A percentile compares a stretch with the other conserved stretches of the same genome.
These are phyloP conservation scores for Pelagia noctiluca DNA, from an alignment of 30 jellyfish, hydroid and myxozoan genomes.

Conservation along the genomic window DNA sequence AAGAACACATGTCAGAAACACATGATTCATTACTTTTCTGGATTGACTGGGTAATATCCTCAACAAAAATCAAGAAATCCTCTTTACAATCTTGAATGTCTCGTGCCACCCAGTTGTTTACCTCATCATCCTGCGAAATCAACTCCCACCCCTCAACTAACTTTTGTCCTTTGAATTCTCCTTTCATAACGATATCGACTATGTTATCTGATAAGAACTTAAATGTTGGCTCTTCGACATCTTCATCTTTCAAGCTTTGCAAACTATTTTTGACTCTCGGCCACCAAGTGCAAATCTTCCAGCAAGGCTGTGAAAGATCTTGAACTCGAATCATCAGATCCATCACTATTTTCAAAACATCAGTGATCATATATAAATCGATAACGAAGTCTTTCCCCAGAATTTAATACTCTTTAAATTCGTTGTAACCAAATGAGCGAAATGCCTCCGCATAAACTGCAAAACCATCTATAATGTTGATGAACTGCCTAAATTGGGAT, in stretches of 20 bases:
- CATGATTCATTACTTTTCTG: neutral
- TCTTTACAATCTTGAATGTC: neutral
- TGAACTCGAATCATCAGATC: neutral
- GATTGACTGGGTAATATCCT: neutral
- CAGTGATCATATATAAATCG: neutral
- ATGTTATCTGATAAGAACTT: neutral
- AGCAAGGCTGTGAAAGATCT: slow-evolving; percentile 1
- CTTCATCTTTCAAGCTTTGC: neutral
- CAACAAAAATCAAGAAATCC: neutral
- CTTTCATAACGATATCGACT: neutral
- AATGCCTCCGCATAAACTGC: slow-evolving; percentile 7
- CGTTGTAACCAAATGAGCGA: slow-evolving; percentile 4
- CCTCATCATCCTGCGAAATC: neutral
- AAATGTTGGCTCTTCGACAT: slow-evolving; percentile 8
- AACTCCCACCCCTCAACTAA: slow-evolving; percentile 34
- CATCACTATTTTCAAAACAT: neutral
- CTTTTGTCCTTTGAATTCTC: slow-evolving; percentile 6
- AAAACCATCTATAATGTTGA: neutral
- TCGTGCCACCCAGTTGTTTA: slow-evolving; percentile 7
- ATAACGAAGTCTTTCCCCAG: slow-evolving; percentile 13
- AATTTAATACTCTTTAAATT: slow-evolving; percentile 5
- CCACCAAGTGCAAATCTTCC: slow-evolving; percentile 22
- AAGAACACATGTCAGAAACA: neutral
- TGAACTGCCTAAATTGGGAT: slow-evolving; percentile 10
- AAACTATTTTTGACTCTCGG: slow-evolving; percentile 1